Conservation (phyloP, 2,888 invertebrate species). For the Pristionchus japonicus region DNA sequence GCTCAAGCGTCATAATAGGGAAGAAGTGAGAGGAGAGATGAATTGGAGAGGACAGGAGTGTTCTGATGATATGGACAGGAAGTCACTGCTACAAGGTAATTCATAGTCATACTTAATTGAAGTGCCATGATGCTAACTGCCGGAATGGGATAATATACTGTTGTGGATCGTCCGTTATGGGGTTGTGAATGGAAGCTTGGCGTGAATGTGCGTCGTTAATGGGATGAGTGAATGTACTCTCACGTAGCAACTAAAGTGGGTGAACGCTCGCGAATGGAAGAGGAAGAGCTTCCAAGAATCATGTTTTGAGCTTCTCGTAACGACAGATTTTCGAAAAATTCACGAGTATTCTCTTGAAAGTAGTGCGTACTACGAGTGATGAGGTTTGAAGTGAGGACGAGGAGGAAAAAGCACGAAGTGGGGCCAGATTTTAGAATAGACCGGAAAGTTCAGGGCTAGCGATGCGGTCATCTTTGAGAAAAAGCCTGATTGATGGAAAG, state of each 20-base stretch:
- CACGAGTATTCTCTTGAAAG: neutral
- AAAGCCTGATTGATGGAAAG: neutral
- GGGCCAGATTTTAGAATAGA: neutral
- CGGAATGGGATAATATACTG: neutral
- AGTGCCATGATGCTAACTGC: neutral
- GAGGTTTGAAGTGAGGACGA: slow-evolving; percentile 1
- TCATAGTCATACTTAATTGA: neutral
- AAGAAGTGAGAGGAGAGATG: neutral
- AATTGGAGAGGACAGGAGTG: neutral
- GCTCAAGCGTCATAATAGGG: slow-evolving; percentile 30
- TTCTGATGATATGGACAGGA: neutral
- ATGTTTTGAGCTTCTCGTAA: neutral
- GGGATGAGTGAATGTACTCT: neutral
- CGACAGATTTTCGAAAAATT: neutral
- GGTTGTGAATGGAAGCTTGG: neutral
- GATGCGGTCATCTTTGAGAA: neutral
- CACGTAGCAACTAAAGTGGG: neutral
- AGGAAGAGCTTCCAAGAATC: neutral
- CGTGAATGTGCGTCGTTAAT: neutral
- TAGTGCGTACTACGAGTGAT: slow-evolving; percentile 27
- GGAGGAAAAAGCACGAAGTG: neutral
- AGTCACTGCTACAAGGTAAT: neutral
- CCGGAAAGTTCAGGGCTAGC: neutral
- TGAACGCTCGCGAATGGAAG: neutral
- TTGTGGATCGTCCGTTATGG: neutral